A percentile compares a stretch with the other conserved stretches of the same genome.
Conservation (phyloP, 2,113 vertebrate species). For the Ellobius talpinus region DNA sequence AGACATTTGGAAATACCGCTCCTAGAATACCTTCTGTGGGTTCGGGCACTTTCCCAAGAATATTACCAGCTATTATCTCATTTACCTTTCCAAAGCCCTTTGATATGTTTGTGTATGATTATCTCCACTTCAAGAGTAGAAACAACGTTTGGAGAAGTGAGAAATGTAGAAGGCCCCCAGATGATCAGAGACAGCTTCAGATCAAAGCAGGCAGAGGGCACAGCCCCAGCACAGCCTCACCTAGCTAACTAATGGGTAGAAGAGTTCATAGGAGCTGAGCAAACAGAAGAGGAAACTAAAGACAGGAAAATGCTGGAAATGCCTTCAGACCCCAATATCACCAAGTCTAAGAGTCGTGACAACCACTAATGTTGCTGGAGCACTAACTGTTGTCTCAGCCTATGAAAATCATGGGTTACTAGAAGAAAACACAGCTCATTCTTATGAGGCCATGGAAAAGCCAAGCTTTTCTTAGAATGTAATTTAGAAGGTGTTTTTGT, state of each 20-base stretch:
- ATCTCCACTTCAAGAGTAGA: conserved; percentile 25
- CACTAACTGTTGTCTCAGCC: background rate
- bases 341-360: background rate
- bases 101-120: background rate
- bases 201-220: background rate
- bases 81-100: conserved; percentile 41
- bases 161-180: background rate
- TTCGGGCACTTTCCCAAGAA: background rate
- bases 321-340: background rate
- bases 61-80: background rate
- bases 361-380: background rate
- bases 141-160: conserved; percentile 7
- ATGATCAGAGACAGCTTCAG: background rate
- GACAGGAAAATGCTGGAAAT: background rate
- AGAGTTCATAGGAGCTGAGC: background rate
- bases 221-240: background rate
- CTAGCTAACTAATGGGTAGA: background rate
- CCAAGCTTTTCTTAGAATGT: background rate
- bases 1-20: background rate
- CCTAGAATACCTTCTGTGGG: background rate
- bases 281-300: background rate
- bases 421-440: background rate
- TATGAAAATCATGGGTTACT: background rate
- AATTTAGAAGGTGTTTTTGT: background rate
- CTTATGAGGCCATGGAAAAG: background rate